Evolutionary conservation across 92 coral and sea anemone species (phyloP), one percentile per base, ranked within the genome.

Genomic region (Nematostella vectensis): DNA sequence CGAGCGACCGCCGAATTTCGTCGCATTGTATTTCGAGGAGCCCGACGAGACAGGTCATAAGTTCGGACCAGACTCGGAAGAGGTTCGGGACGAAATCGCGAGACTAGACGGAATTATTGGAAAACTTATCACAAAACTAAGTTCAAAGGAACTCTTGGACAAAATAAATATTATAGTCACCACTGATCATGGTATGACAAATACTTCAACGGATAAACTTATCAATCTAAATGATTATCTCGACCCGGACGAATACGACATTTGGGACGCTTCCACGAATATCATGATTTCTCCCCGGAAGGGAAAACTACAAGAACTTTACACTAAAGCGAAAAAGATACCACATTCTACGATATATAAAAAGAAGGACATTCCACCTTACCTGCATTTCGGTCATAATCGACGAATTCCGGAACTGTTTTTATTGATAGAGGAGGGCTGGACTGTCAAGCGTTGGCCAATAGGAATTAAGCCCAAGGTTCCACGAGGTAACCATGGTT

Each of bases 161-260:
- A 58, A 50, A 18, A 65, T 82, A 18, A 89, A 89, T 48, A 70
- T 89, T 1, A 76, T 89, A 24, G 48, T 89, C 24, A 76, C 85
- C 0, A 63, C 89, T 11, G 96, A 89, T 55, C 96, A 89, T 38
- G 96, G 96, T 0, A 85, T 84, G 94, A 30, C 77, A 8, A 74
- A 83, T 33, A 66, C 80, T 17, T 79, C 94, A 0, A 50, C 67
- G n/a, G 31, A 67, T 24, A 65, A 71, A 38, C 55, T 61, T 29
- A 59, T 85, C 11, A 62, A 71, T 57, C 23, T 89, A 11, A 75
- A 78, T 31, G 54, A 67, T 8, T 80, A 80, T 31, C 61, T 85
- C 27, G 82, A 83, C 52, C 70, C 82, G 16, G 11, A 27, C 8
- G 29, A 50, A 25, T 83, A 54, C 36, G 87, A 78, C 29, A 62